Evolutionary conservation across 2,888 invertebrate species (phyloP), one percentile per base, ranked within the genome.

Genomic region (Neria commutata): DNA sequence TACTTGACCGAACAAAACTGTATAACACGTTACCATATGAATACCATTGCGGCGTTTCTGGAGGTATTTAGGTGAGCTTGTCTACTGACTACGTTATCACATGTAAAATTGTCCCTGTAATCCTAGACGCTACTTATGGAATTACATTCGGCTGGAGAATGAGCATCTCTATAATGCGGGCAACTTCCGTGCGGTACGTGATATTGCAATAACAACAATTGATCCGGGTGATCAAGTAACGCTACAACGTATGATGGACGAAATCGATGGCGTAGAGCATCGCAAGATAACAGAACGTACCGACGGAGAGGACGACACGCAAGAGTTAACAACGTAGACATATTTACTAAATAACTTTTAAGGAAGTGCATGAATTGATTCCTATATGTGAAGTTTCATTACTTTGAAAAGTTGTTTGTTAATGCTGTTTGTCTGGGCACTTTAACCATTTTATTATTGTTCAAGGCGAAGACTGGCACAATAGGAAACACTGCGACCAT

Each of bases 161-260:
- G 98, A 98, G 79, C 98, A 99, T 81, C 84, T 99, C 48, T 98
- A 98, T 84, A 98, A 99, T 83, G 98, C 97, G 83, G 98, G 98
- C 78, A 90, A 91, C 83, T 99, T 99, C 85, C 86, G 98, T 70
- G 98, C 98, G 2, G 98, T 98, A 0, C 84, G 98, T 3, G 98
- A 99, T 81, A 98, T 99, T 63, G 93, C 93, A 0, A 91, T 96
- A 48, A 94, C 94, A 42, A 94, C 95, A 0, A 86, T 95, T 51
- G 91, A 94, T 82, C 63, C 69, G 1, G 92, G 91, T 8, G 95
- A 96, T 84, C 94, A 95, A 78, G 89, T 89, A 2, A 85, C 89
- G 70, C 91, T 95, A 64, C 84, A 95, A 25, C 86, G 90, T 46
- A 95, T 96, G 92, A 96, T 97, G 95, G 95, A 95, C 75, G 92